Evolutionary conservation across 2,797 vertebrate species (phyloP).

Genomic region (Coccyzus lansbergi): DNA sequence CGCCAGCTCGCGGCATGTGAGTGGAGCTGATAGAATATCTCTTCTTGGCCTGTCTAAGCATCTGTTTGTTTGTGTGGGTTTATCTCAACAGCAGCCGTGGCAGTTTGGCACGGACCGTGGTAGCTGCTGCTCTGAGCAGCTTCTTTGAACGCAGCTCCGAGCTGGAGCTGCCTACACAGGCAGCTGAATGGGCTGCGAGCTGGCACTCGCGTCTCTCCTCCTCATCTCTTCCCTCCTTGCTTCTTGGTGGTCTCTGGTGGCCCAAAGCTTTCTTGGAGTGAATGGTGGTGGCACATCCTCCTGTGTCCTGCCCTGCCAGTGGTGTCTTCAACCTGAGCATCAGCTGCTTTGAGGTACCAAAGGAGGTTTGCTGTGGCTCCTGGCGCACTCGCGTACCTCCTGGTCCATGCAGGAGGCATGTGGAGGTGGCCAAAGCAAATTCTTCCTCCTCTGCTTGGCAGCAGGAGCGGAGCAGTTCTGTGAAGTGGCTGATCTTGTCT

Average conservation of each 20-base stretch:
- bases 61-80: conserved; percentile 55
- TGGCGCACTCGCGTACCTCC: too few species aligned
- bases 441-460: neutral
- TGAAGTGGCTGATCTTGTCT: neutral
- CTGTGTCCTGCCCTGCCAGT: neutral
- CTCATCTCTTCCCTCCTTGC: neutral
- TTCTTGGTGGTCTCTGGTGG: neutral
- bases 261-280: neutral
- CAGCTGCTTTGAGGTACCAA: neutral
- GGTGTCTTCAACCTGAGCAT: neutral
- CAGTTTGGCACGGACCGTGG: neutral
- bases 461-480: neutral
- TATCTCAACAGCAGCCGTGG: conserved; percentile 29
- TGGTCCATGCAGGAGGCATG: neutral
- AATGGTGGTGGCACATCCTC: neutral
- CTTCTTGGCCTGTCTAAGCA: neutral
- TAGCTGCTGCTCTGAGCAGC: neutral
- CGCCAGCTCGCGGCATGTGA: neutral
- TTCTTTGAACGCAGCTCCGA: neutral
- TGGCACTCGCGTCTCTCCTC: neutral
- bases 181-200: neutral
- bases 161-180: conserved; percentile 47
- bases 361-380: neutral
- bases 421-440: neutral
- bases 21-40: rapidly evolving